These are phyloP conservation scores for Meghimatium bilineatum DNA, from an alignment of 2,888 invertebrate genomes.

Conservation along the genomic window DNA sequence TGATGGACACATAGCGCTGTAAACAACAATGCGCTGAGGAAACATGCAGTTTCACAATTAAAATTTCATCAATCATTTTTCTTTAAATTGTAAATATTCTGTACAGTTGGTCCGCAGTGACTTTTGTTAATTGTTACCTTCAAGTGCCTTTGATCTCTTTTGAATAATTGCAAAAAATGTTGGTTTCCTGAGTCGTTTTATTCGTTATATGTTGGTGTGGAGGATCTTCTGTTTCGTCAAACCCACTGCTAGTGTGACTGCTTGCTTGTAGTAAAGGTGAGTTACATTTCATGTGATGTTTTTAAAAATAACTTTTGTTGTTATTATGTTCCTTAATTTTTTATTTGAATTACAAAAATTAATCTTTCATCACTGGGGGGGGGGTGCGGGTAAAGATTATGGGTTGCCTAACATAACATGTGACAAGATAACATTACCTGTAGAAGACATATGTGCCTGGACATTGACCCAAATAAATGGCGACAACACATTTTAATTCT, in stretches of 20 bases:
- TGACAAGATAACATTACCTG: no score
- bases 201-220: background rate
- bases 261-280: constrained; percentile 2
- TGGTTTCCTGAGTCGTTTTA: constrained; percentile 9
- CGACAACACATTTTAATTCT: no score
- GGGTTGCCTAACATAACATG: no score
- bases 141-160: constrained; percentile 39
- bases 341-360: no score
- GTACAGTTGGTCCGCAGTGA: constrained; percentile 29
- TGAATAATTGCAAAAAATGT: background rate
- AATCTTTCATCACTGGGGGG: no score
- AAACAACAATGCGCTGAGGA: background rate
- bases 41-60: background rate
- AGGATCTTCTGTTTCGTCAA: constrained; percentile 14
- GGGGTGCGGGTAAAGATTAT: no score
- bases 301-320: background rate
- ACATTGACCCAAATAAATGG: no score
- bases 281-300: background rate
- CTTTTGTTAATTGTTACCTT: constrained; percentile 35
- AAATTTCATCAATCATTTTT: background rate
- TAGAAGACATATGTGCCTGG: no score
- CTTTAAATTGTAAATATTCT: constrained; percentile 36
- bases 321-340: background rate
- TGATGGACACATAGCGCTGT: background rate
- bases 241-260: constrained; percentile 19